These are phyloP conservation scores for Rachycentron canadum DNA, from an alignment of 2,797 vertebrate species.

Conservation along the genomic window DNA sequence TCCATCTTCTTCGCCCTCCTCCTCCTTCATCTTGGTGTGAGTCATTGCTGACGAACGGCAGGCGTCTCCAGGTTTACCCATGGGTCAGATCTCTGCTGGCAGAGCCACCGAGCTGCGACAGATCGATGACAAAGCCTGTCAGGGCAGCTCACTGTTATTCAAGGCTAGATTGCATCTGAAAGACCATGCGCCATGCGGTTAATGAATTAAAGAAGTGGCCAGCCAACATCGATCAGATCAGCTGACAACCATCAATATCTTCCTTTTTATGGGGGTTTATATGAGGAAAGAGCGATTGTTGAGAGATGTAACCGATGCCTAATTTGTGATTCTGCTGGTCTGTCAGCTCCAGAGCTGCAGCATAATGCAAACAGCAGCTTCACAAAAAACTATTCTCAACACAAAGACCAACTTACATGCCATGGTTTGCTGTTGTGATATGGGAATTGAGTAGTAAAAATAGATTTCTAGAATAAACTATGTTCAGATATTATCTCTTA, in stretches of 20 bases:
- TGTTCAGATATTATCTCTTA: no score
- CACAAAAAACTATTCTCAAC: background rate
- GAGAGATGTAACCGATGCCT: slow-evolving; percentile 28
- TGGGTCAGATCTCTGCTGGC: slow-evolving; percentile 58
- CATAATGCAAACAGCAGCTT: background rate
- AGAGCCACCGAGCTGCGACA: slow-evolving; percentile 55
- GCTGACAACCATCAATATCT: slow-evolving; percentile 65
- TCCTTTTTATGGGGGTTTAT: slow-evolving; percentile 45
- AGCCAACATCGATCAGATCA: slow-evolving; percentile 72
- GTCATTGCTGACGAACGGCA: slow-evolving; percentile 48
- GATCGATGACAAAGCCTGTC: slow-evolving; percentile 79
- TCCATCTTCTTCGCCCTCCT: background rate
- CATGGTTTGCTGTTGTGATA: no score
- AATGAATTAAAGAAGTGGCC: slow-evolving; percentile 77
- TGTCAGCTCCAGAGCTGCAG: slow-evolving; percentile 18
- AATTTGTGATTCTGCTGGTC: slow-evolving; percentile 31
- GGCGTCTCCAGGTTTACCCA: slow-evolving; percentile 65
- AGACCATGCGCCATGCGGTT: slow-evolving; percentile 53
- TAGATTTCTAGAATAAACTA: no score
- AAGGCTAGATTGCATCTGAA: slow-evolving; percentile 73
- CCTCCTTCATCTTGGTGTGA: slow-evolving; percentile 42
- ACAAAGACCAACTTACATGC: background rate
- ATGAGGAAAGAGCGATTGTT: slow-evolving; percentile 30
- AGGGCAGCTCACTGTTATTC: slow-evolving; percentile 68
- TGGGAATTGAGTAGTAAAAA: no score